Evolutionary conservation across 2,888 invertebrate genomes (phyloP), one percentile per base, ranked within the genome.

Genomic region (Microplitis manilae): DNA sequence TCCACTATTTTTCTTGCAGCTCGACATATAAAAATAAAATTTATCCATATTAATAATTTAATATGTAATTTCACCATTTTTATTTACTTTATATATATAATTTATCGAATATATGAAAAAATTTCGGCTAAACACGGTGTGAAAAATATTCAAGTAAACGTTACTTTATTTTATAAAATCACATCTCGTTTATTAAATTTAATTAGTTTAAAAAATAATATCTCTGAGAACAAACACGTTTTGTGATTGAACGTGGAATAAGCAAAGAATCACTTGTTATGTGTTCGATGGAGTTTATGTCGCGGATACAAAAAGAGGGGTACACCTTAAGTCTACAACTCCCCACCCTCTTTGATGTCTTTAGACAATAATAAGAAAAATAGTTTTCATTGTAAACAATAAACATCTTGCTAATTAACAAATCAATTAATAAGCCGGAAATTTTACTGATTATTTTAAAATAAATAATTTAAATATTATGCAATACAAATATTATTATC

Each of bases 1-100:
- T 88, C 84, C 67, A 89, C 86, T 17, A 84, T 77, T 39, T 87
- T 85, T 0, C 81, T 80, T 60, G 84, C 68, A 6, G 67, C 30
- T 8, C 50, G 65, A 59, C 67, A 40, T 9, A 79, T 15, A n/a
- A 79, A 71, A 60, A 77, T 77, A 9, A 76, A 38, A n/a, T 30
- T 65, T 6, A 68, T 77, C 73, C 73, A 77, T 5, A 77, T 6
- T 6, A 64, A 64, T 20, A 64, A 64, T 6, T 20, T 72, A 5
- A 41, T 17, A 41, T 64, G 9, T 13, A 64, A 13, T 40, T 30
- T 65, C 20, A 20, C 30, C 65, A 65, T 65, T 65, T 38, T 65
- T 6, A 65, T 20, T 30, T 20, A 65, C 13, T 65, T 30, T 68
- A 2, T 20, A 68, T 40, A 13, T 50, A 8, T 13, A 50, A 13